Percentiles rank a stretch among this genome's conserved stretches.
These are phyloP conservation scores for Hydroisotoma schaefferi DNA, from an alignment of 2,888 invertebrate species.

Conservation along the genomic window DNA sequence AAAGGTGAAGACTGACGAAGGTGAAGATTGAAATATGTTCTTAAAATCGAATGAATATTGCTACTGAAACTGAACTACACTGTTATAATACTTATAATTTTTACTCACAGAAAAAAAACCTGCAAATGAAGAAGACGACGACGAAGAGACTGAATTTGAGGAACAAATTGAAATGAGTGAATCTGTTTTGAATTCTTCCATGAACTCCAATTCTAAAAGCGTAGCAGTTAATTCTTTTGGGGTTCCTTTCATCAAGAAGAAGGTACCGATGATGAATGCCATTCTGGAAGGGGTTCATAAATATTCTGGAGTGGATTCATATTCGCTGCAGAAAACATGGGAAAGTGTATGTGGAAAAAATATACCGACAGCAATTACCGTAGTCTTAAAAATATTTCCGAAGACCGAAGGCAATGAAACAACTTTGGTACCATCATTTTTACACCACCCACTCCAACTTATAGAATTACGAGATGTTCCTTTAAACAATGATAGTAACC, in stretches of 20 bases:
- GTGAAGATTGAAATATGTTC: too few species aligned
- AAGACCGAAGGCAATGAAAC: constrained; percentile 8
- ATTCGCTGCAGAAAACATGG: constrained; percentile 20
- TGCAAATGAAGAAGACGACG: too few species aligned
- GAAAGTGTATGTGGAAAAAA: constrained; percentile 25
- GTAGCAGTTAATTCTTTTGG: too few species aligned
- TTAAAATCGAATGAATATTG: too few species aligned
- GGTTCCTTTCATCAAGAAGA: too few species aligned
- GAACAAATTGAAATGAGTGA: constrained; percentile 6
- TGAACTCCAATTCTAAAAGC: too few species aligned
- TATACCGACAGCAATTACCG: constrained; percentile 27
- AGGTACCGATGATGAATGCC: constrained; percentile 19
- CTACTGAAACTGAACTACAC: neutral
- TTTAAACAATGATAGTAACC: constrained; percentile 6
- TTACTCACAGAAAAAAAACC: too few species aligned
- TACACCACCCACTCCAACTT: constrained; percentile 35
- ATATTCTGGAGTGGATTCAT: constrained; percentile 21
- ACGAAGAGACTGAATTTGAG: neutral
- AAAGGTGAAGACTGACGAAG: too few species aligned
- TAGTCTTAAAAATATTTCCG: constrained; percentile 24
- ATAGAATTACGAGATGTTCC: constrained; percentile 27
- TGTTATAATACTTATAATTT: too few species aligned
- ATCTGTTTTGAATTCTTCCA: too few species aligned
- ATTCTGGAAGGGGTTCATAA: constrained; percentile 31
- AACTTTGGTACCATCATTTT: constrained; percentile 15